Evolutionary conservation across 2,888 invertebrate species (phyloP), one percentile per base, ranked within the genome.

Genomic region (Amphipyra tragopoginis): DNA sequence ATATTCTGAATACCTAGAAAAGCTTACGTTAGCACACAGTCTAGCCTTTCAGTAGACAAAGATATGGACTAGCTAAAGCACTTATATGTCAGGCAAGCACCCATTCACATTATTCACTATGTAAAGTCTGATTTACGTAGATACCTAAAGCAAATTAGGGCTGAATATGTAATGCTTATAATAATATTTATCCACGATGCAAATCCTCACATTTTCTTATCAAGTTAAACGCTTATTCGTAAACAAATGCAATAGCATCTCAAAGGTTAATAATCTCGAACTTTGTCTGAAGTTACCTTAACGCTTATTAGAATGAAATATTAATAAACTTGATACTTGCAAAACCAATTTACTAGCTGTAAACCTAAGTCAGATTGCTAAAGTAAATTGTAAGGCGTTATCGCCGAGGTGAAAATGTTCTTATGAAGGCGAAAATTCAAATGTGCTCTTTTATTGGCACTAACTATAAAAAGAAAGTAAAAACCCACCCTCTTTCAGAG

Each of bases 391-490:
- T 50, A 58, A 77, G 83, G 79, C 77, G 80, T 55, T 73, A 65
- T 65, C 49, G 45, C 51, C 52, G 55, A 75, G 68, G 70, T 75
- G 75, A 77, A 75, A 77, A 78, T 56, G 55, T 72, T 73, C 76
- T 81, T 73, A 80, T 68, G 79, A 82, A 79, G 73, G 83, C 79
- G 75, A 86, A 85, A 29, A 92, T 92, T 91, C 87, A 89, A 92
- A 93, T 90, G 85, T 83, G 84, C 79, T 74, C 70, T 90, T 93
- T 93, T 93, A 93, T 90, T 80, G 84, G 82, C 84, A 85, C 87
- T 87, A 84, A 87, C 89, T 88, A 89, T 93, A 92, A 91, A 92
- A 93, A 90, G 86, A 91, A 86, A 86, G 87, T 91, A 86, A 90
- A 77, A 93, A 86, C 71, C 86, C 81, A 80, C 88, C 91, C 89